Conservation (phyloP, 2,797 vertebrate genomes). For the Cossypha niveicapilla region DNA sequence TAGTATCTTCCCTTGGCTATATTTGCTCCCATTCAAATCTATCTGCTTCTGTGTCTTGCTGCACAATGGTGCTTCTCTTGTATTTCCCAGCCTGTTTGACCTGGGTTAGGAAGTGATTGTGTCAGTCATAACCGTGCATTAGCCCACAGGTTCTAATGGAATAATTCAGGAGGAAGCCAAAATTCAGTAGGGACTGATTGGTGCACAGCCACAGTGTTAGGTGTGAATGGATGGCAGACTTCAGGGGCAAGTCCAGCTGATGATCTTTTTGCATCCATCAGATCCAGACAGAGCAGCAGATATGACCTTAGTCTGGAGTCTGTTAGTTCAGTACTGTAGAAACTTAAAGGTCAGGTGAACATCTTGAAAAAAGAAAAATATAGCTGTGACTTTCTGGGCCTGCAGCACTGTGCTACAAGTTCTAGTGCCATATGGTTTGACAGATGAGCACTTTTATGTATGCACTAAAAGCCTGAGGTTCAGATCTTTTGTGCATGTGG, state of each 20-base stretch:
- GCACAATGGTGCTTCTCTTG: neutral
- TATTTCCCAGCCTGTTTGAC: neutral
- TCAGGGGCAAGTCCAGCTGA: neutral
- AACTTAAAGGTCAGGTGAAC: neutral
- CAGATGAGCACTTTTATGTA: neutral
- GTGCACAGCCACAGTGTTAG: neutral
- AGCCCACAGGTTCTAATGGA: neutral
- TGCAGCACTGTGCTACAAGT: neutral
- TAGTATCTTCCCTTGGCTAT: neutral
- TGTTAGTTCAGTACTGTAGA: neutral
- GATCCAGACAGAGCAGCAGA: neutral
- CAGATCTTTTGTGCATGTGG: neutral
- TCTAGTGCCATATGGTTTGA: neutral
- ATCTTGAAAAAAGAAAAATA: neutral
- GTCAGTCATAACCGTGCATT: neutral
- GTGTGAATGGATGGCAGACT: neutral
- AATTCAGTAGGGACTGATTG: neutral
- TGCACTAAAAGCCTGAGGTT: neutral
- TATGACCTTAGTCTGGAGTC: no score
- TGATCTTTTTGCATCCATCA: neutral
- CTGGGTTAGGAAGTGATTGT: neutral
- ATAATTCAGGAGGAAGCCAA: neutral
- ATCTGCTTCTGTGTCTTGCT: neutral
- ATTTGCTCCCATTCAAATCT: neutral
- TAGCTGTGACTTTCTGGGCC: neutral